A percentile compares a stretch with the other conserved stretches of the same genome.
Evolutionary conservation across 1,140 invertebrate species (phyloP).

Genomic region (Anastrepha obliqua): DNA sequence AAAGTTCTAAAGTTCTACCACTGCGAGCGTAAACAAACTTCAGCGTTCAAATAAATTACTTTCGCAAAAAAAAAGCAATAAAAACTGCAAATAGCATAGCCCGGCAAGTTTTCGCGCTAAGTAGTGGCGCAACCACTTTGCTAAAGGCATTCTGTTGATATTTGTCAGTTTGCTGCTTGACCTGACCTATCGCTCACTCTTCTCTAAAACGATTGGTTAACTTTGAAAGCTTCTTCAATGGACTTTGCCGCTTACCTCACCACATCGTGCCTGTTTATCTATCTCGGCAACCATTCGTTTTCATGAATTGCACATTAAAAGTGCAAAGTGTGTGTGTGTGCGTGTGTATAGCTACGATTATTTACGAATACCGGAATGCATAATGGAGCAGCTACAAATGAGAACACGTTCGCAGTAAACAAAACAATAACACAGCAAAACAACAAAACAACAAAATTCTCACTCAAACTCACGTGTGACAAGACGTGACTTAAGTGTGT

Average conservation of each 20-base stretch:
- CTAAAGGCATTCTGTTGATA: background rate
- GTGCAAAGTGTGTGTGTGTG: background rate
- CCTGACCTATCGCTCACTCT: background rate
- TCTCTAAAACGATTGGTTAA: background rate
- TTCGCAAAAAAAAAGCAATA: background rate
- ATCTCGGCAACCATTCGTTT: background rate
- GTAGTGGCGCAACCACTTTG: background rate
- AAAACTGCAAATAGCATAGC: background rate
- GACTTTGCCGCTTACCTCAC: background rate
- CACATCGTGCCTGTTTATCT: background rate
- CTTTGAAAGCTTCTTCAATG: background rate
- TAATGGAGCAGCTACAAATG: background rate
- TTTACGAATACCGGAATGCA: slow-evolving; percentile 7
- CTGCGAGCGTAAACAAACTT: background rate
- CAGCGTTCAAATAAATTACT: background rate
- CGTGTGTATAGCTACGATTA: background rate
- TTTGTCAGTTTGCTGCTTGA: background rate
- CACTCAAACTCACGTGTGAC: slow-evolving; percentile 45
- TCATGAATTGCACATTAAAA: too few species aligned
- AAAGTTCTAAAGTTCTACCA: background rate
- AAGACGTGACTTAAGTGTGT: slow-evolving; percentile 22
- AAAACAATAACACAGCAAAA: background rate
- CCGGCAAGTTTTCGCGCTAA: background rate
- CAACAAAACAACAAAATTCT: background rate
- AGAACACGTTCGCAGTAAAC: slow-evolving; percentile 10